Base-by-base conservation (phyloP, 2,888 invertebrate genomes). In the Alentia gelatinosa region DNA sequence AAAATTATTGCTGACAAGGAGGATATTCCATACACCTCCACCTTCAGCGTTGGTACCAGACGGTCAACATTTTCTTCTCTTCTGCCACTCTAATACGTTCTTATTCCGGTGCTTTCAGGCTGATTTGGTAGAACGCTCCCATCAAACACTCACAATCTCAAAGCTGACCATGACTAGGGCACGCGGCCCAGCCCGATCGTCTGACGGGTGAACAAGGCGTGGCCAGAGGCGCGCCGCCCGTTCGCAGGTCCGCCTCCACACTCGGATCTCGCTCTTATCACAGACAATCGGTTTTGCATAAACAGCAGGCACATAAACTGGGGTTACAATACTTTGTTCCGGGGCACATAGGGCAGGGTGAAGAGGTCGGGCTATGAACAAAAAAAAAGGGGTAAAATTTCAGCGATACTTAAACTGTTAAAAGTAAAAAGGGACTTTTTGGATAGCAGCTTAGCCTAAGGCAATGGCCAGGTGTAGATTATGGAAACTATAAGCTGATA, bases 251-350 rank as follows among this genome's bases (percentile, higher is more conserved):
- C 56, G n/a, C 19, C 9, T 19, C 19, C 3, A 56, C 19, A n/a
- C n/a, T 56, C 23, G 56, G 56, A n/a, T 86, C 42, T 86, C 30
- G 47, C 42, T 15, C 50, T 86, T 86, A 86, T 86, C 86, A 86
- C 86, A 86, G 86, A 86, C 86, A 86, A 33, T 35, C 50, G 42
- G 42, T 26, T 86, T 86, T 86, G 42, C 47, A 42, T 47, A 47
- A 83, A 86, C 47, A 86, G 86, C 47, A 86, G 86, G 47, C 86
- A 86, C 86, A 47, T 7, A 83, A 1, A 40, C n/a, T n/a, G n/a
- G 7, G 9, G n/a, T 47, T 12, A 47, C 19, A 47, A 7, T 47
- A 47, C 7, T 47, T 47, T 47, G 9, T 47, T 47, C n/a, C n/a
- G n/a, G n/a, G 19, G 56, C 56, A 56, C 19, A n/a, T n/a, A 56